Conservation (phyloP, 1,140 invertebrate genomes). For the Globodera rostochiensis region DNA sequence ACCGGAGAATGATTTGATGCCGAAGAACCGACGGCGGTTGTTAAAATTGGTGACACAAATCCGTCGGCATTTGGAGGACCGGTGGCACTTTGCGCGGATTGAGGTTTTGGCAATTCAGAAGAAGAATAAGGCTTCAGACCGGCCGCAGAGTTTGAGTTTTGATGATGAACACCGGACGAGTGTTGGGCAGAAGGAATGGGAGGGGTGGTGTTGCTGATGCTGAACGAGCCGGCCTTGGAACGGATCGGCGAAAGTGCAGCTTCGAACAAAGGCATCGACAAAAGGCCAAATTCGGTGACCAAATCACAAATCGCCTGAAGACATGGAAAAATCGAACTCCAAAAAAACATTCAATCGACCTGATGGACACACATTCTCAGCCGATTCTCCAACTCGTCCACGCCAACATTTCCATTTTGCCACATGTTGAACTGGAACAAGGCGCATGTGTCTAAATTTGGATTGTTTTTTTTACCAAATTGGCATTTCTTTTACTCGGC, state of each 20-base stretch:
- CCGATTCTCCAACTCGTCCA: slow-evolving; percentile 40
- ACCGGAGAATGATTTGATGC: not conserved
- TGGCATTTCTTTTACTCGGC: slow-evolving; percentile 4
- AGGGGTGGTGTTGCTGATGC: not conserved
- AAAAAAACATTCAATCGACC: slow-evolving; percentile 6
- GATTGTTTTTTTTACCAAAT: not conserved
- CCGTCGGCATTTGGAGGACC: not conserved
- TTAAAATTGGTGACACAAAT: not conserved
- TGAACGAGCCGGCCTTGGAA: slow-evolving; percentile 32
- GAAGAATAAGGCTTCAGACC: not conserved
- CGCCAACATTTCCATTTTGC: slow-evolving; percentile 51
- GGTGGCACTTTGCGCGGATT: not conserved
- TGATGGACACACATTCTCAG: slow-evolving; percentile 45
- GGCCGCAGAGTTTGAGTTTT: not conserved
- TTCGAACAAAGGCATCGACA: slow-evolving; percentile 46
- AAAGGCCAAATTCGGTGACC: slow-evolving; percentile 49
- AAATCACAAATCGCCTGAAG: slow-evolving; percentile 47
- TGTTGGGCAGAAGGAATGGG: not conserved
- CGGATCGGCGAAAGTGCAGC: not conserved
- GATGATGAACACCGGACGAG: no score
- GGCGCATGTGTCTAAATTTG: slow-evolving; percentile 34
- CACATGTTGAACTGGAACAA: slow-evolving; percentile 51
- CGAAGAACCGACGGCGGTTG: not conserved
- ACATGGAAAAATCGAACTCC: not conserved
- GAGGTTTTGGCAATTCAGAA: not conserved